phyloP scores from a whole-genome alignment of 2,888 invertebrate genomes.

The Platycheirus rosarum region DNA sequence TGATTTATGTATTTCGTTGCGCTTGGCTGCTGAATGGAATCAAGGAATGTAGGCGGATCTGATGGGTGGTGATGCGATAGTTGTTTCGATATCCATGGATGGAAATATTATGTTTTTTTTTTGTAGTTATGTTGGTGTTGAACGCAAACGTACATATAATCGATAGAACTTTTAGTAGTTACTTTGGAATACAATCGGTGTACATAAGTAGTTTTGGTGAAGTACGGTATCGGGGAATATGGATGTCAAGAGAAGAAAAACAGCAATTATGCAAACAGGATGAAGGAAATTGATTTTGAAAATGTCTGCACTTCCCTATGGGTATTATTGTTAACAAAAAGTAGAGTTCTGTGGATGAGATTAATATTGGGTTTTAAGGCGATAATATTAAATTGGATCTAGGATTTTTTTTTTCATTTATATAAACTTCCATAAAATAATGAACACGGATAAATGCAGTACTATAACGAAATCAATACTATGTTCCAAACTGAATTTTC shows the following conservation, averaged over 20 bases:
- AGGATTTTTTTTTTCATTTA: no score
- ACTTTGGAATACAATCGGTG: conserved; percentile 45
- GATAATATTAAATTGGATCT: neutral
- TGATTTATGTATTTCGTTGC: conserved; percentile 67
- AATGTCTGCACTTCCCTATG: conserved; percentile 24
- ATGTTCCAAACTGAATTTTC: no score
- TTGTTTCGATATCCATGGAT: conserved; percentile 30
- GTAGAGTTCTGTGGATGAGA: conserved; percentile 1
- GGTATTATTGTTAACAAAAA: neutral
- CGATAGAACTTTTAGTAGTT: conserved; percentile 49
- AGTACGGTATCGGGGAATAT: neutral
- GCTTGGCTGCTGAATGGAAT: conserved; percentile 40
- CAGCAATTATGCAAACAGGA: conserved; percentile 40
- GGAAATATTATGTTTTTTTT: conserved; percentile 3
- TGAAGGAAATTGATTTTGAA: conserved; percentile 54
- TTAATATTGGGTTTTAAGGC: conserved; percentile 9
- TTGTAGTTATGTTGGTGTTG: neutral
- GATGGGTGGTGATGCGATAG: conserved; percentile 15
- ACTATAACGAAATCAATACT: no score
- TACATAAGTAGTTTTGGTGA: conserved; percentile 18
- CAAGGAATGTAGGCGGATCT: conserved; percentile 7
- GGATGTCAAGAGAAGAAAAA: conserved; percentile 18
- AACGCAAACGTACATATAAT: neutral
- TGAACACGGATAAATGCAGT: no score
- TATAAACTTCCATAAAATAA: no score